Evolutionary conservation across 1,140 invertebrate genomes (phyloP).

Genomic region (Brachionus angularis): DNA sequence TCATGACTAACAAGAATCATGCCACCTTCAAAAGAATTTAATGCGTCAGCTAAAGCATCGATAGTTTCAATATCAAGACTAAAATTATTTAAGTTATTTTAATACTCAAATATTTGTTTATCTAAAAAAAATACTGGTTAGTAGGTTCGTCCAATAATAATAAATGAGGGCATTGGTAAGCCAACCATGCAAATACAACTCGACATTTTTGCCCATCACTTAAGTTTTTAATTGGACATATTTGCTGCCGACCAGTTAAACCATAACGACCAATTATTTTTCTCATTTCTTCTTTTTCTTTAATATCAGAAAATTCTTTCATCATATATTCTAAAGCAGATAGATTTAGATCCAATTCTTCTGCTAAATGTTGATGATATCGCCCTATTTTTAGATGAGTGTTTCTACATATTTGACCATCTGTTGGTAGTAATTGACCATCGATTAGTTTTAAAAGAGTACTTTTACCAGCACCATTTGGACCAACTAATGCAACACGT

Average conservation of each 20-base stretch:
- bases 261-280: conserved; percentile 98
- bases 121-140: too few species aligned
- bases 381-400: conserved; percentile 92
- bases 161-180: conserved; percentile 88
- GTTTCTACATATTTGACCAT: conserved; percentile 95
- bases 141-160: conserved; percentile 94
- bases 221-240: conserved; percentile 92
- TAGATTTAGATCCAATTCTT: conserved; percentile 85
- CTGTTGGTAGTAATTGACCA: conserved; percentile 86
- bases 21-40: conserved; percentile 95
- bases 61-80: conserved; percentile 78
- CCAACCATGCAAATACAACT: conserved; percentile 94
- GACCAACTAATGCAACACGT: conserved; percentile 88
- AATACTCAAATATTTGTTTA: too few species aligned
- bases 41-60: conserved; percentile 91
- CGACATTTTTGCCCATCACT: conserved; percentile 97
- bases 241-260: conserved; percentile 89
- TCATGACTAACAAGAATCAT: conserved; percentile 96
- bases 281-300: conserved; percentile 96
- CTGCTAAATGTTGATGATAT: conserved; percentile 97
- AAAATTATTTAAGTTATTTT: too few species aligned
- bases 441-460: conserved; percentile 91
- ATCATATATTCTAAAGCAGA: conserved; percentile 98
- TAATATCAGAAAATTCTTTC: conserved; percentile 89
- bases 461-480: conserved; percentile 97